A percentile compares a stretch with the other conserved stretches of the same genome.
These are phyloP conservation scores for Balaeniceps rex DNA, from an alignment of 2,113 vertebrate genomes.

Conservation along the genomic window DNA sequence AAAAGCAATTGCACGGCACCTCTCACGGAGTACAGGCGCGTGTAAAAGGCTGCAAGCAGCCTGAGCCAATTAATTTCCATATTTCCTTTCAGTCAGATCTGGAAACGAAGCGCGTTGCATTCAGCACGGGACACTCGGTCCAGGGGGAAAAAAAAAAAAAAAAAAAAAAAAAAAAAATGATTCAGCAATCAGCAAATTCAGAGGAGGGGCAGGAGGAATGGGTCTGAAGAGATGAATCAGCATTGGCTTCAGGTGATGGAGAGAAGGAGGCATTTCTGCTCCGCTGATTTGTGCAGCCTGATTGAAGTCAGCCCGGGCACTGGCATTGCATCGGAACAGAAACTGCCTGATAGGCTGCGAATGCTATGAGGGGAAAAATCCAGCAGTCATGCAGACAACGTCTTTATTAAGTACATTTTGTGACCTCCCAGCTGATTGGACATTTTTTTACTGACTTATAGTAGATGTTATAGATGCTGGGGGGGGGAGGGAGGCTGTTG, in stretches of 20 bases:
- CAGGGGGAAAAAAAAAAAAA: not conserved
- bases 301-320: constrained; percentile 22
- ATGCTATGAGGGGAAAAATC: not conserved
- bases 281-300: constrained; percentile 19
- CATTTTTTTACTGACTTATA: not conserved
- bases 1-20: constrained; percentile 7
- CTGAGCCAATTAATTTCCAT: constrained; percentile 52
- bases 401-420: constrained; percentile 36
- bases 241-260: constrained; percentile 24
- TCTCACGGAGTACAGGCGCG: not conserved
- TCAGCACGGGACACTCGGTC: not conserved
- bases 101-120: not conserved
- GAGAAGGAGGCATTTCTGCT: constrained; percentile 19
- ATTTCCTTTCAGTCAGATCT: constrained; percentile 8
- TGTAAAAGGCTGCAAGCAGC: not conserved
- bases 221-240: constrained; percentile 55
- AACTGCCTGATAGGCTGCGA: constrained; percentile 3
- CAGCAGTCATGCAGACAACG: not conserved
- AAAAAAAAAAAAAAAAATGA: not conserved
- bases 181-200: constrained; percentile 13
- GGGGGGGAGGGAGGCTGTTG: not conserved
- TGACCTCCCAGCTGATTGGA: constrained; percentile 23
- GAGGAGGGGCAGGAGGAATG: not conserved
- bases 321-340: not conserved
- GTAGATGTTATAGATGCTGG: not conserved